Evolutionary conservation across 1,140 invertebrate species (phyloP).

Genomic region (Drosophila elegans): DNA sequence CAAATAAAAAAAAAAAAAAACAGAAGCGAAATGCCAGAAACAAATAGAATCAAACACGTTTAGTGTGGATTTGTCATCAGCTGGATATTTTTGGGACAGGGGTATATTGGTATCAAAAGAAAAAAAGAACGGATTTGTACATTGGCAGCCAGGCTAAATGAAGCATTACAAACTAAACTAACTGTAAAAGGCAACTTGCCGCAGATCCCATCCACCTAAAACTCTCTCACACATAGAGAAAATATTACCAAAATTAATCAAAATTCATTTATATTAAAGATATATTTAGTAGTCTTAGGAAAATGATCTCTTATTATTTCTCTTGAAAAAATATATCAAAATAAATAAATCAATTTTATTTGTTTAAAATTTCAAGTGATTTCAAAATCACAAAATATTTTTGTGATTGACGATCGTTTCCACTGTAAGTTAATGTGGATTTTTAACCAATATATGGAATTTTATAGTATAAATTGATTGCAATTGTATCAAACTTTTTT

Average conservation of each 20-base stretch:
- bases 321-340: no score
- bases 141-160: slow-evolving; percentile 64
- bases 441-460: no score
- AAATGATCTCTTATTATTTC: no score
- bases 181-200: slow-evolving; percentile 69
- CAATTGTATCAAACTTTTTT: no score
- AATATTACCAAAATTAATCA: background rate
- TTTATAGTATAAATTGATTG: no score
- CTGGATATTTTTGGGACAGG: slow-evolving; percentile 26
- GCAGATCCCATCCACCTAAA: slow-evolving; percentile 32
- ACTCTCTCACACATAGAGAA: slow-evolving; percentile 6
- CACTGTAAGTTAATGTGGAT: no score
- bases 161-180: slow-evolving; percentile 81
- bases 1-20: slow-evolving; percentile 18
- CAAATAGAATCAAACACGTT: slow-evolving; percentile 80
- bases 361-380: no score
- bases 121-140: slow-evolving; percentile 3
- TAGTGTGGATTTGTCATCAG: slow-evolving; percentile 78
- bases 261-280: no score
- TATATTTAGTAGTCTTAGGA: no score
- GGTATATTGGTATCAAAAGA: slow-evolving; percentile 22
- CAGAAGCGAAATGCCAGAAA: slow-evolving; percentile 21
- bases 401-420: no score
- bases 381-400: no score
- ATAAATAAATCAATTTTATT: no score